phyloP scores from a whole-genome alignment of 92 coral and sea anemone species.

The Montipora capitata region DNA sequence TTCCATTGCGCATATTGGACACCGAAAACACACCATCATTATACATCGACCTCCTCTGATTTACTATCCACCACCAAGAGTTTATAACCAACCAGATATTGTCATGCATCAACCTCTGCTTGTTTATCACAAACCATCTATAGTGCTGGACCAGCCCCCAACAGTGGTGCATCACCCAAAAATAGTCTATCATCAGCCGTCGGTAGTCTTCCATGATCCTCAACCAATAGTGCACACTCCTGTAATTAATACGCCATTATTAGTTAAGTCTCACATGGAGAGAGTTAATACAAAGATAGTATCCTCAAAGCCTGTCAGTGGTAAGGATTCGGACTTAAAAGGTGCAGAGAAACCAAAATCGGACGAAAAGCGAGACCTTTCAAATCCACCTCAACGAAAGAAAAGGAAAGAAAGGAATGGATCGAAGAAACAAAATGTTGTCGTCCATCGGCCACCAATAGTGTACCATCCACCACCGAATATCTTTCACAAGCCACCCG shows the following conservation, averaged over 20 bases:
- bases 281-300: background rate
- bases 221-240: conserved; percentile 71
- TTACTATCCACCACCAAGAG: conserved; percentile 73
- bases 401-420: conserved; percentile 1
- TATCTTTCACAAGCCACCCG: conserved; percentile 80
- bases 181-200: conserved; percentile 75
- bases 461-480: conserved; percentile 84
- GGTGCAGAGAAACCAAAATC: background rate
- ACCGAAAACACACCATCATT: conserved; percentile 71
- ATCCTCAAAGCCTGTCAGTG: background rate
- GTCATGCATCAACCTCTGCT: conserved; percentile 79
- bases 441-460: conserved; percentile 84
- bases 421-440: conserved; percentile 70
- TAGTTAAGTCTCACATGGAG: conserved; percentile 77
- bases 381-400: background rate
- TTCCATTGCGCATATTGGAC: conserved; percentile 64
- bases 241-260: conserved; percentile 60
- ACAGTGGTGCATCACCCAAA: conserved; percentile 82
- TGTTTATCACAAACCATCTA: conserved; percentile 75
- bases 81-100: conserved; percentile 71
- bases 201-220: conserved; percentile 81
- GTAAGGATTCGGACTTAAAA: background rate
- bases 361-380: conserved; percentile 6
- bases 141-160: conserved; percentile 81
- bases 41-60: conserved; percentile 81